Percentiles rank a stretch among this genome's conserved stretches.
phyloP scores from a whole-genome alignment of 2,113 vertebrate genomes.

The Myrmecobius fasciatus region DNA sequence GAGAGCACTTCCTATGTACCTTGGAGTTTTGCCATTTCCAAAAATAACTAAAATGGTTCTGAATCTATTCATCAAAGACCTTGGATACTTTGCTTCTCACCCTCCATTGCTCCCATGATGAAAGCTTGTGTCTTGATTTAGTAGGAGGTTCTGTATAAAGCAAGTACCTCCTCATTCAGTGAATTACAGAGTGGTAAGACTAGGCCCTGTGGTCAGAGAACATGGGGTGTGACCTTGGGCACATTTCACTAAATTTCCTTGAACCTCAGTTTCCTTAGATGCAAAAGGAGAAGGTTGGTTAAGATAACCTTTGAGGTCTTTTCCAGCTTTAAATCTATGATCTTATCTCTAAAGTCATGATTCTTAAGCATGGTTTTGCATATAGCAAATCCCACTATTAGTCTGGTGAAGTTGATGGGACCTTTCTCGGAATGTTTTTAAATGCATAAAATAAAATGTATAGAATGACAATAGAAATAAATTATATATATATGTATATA shows the following conservation, averaged over 20 bases:
- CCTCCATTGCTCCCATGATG: accelerated
- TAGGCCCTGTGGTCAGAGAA: not conserved
- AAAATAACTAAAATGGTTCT: constrained; percentile 20
- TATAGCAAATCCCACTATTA: not conserved
- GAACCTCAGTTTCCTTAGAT: not conserved
- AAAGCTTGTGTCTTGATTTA: not conserved
- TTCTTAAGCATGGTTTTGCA: not conserved
- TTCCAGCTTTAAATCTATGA: not conserved
- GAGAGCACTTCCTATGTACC: constrained; percentile 16
- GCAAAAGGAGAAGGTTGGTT: not conserved
- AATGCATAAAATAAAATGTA: not conserved
- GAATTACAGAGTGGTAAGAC: not conserved
- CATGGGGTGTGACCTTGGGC: not conserved
- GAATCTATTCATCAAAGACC: not conserved
- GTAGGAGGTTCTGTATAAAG: not conserved
- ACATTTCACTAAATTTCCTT: not conserved
- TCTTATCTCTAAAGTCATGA: not conserved
- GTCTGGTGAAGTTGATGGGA: not conserved
- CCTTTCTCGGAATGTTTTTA: not conserved
- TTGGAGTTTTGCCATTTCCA: constrained; percentile 18
- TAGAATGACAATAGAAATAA: not conserved
- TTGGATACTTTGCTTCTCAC: not conserved
- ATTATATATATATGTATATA: not conserved
- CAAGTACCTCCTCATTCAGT: not conserved
- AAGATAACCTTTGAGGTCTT: not conserved